phyloP scores from a whole-genome alignment of 2,113 vertebrate genomes.

The Delphinus delphis region DNA sequence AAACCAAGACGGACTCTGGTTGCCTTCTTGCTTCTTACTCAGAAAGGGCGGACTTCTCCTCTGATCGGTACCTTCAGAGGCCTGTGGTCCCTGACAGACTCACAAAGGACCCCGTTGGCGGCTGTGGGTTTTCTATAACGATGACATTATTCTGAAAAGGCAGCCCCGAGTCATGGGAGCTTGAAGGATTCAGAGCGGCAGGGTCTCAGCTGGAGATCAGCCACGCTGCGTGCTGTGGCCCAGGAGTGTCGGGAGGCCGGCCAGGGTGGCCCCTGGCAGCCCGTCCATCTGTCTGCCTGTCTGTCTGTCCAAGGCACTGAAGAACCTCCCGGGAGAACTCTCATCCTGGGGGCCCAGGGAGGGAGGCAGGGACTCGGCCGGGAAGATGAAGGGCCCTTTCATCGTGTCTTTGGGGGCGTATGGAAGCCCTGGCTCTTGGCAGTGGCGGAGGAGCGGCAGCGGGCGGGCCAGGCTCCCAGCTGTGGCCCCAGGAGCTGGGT shows the following conservation, averaged over 20 bases:
- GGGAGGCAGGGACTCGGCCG: not conserved
- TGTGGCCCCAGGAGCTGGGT: not conserved
- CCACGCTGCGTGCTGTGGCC: not conserved
- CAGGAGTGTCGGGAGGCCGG: fast-evolving
- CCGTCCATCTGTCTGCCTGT: not conserved
- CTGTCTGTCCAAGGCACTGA: not conserved
- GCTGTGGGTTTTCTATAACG: not conserved
- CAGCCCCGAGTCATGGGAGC: not conserved
- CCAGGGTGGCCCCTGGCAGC: not conserved
- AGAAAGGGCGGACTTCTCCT: not conserved
- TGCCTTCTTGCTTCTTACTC: not conserved
- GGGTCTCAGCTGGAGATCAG: not conserved
- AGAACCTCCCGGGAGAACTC: not conserved
- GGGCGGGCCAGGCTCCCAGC: not conserved
- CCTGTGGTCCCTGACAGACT: not conserved
- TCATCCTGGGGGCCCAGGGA: not conserved
- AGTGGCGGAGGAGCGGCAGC: not conserved
- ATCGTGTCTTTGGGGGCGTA: not conserved
- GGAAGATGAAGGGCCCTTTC: not conserved
- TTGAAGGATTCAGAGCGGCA: not conserved
- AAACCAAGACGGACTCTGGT: not conserved
- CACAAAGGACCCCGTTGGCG: not conserved
- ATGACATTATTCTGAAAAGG: not conserved
- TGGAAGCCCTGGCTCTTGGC: not conserved
- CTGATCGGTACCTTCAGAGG: not conserved